Evolutionary conservation across 1,140 invertebrate genomes (phyloP).

Genomic region (Drosophila simulans): DNA sequence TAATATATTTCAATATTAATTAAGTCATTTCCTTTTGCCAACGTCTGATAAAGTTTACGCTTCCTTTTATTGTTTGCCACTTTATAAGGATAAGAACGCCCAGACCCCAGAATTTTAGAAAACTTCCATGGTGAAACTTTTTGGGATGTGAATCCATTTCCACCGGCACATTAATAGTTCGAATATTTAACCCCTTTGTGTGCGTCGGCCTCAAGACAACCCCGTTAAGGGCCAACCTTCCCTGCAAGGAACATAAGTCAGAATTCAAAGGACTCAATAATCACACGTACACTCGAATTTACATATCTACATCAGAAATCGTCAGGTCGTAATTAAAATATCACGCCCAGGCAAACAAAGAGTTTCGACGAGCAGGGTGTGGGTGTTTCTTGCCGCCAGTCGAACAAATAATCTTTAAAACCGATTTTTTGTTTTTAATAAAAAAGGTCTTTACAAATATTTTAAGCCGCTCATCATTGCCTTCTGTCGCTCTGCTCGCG

Average conservation of each 20-base stretch:
- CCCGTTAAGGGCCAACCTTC: neutral
- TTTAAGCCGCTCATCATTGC: conserved; percentile 79
- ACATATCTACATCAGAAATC: conserved; percentile 58
- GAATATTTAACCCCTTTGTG: conserved; percentile 44
- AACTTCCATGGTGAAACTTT: conserved; percentile 22
- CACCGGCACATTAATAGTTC: conserved; percentile 33
- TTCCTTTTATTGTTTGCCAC: conserved; percentile 30
- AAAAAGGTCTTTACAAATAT: conserved; percentile 79
- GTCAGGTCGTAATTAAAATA: conserved; percentile 75
- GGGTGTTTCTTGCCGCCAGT: conserved; percentile 30
- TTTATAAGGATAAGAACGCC: conserved; percentile 21
- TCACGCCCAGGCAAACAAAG: conserved; percentile 75
- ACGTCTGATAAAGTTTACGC: conserved; percentile 36
- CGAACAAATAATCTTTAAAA: conserved; percentile 74
- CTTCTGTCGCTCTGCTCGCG: conserved; percentile 26
- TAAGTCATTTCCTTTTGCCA: conserved; percentile 36
- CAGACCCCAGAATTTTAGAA: neutral
- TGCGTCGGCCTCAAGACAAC: neutral
- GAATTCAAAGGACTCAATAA: conserved; percentile 67
- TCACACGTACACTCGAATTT: conserved; percentile 40
- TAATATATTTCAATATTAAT: conserved; percentile 46
- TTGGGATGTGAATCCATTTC: conserved; percentile 32
- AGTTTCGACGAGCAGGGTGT: conserved; percentile 1
- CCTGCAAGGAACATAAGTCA: conserved; percentile 47
- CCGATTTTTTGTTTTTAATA: conserved; percentile 65